Evolutionary conservation across 2,797 vertebrate species (phyloP).

Genomic region (Carcharodon carcharias): DNA sequence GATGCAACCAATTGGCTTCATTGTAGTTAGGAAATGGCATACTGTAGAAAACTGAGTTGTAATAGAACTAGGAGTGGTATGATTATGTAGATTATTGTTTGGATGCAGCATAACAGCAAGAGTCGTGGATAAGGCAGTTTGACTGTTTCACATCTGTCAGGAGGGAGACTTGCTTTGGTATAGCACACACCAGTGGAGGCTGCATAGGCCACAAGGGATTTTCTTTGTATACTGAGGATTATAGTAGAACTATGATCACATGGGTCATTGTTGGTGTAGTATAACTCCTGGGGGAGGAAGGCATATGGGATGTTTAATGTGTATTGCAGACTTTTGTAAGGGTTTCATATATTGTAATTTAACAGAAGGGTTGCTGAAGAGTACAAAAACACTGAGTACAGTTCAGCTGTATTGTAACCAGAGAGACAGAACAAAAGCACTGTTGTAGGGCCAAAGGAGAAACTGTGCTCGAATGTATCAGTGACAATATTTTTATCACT

Average conservation of each 20-base stretch:
- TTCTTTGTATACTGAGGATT: background rate
- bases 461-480: background rate
- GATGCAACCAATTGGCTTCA: background rate
- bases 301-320: background rate
- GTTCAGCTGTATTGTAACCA: background rate
- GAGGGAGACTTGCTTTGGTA: background rate
- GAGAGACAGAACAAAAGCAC: background rate
- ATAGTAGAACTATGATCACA: background rate
- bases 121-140: background rate
- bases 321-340: background rate
- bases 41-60: background rate
- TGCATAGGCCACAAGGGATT: background rate
- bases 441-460: background rate
- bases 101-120: background rate
- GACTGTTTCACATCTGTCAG: background rate
- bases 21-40: background rate
- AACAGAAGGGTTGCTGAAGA: background rate
- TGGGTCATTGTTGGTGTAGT: background rate
- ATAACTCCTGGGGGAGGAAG: background rate
- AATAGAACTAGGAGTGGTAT: background rate
- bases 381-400: background rate
- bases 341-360: background rate
- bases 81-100: background rate
- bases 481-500: background rate
- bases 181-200: background rate